phyloP scores from a whole-genome alignment of 2,113 vertebrate species.

The Sterrhoptilus dennistouni region DNA sequence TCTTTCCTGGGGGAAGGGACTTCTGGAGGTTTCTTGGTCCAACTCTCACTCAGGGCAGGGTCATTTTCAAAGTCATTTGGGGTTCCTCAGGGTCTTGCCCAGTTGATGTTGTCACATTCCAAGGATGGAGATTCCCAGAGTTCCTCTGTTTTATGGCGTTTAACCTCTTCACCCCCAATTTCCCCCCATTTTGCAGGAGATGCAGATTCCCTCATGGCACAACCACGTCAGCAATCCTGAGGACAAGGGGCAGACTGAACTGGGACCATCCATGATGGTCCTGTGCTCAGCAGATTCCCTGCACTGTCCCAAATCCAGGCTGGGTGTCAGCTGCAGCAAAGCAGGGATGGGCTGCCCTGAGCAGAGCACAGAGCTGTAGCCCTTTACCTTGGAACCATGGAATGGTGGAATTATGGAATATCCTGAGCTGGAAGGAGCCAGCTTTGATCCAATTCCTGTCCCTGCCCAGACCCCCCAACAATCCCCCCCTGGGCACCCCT shows the following conservation, averaged over 20 bases:
- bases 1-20: neutral
- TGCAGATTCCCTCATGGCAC: neutral
- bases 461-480: neutral
- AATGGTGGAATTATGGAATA: neutral
- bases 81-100: neutral
- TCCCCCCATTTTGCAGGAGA: neutral
- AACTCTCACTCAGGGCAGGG: neutral
- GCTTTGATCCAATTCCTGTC: rapidly evolving
- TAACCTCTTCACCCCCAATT: neutral
- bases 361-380: neutral
- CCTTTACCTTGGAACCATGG: neutral
- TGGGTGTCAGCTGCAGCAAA: neutral
- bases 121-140: neutral
- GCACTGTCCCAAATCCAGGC: neutral
- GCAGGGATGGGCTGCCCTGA: neutral
- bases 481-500: neutral
- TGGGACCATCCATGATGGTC: neutral
- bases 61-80: neutral
- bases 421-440: neutral
- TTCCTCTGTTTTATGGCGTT: neutral
- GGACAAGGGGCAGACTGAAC: neutral
- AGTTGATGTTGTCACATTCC: neutral
- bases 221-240: neutral
- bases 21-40: neutral
- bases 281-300: neutral